Evolutionary conservation across 2,888 invertebrate species (phyloP).

Genomic region (Drosophila mercatorum): DNA sequence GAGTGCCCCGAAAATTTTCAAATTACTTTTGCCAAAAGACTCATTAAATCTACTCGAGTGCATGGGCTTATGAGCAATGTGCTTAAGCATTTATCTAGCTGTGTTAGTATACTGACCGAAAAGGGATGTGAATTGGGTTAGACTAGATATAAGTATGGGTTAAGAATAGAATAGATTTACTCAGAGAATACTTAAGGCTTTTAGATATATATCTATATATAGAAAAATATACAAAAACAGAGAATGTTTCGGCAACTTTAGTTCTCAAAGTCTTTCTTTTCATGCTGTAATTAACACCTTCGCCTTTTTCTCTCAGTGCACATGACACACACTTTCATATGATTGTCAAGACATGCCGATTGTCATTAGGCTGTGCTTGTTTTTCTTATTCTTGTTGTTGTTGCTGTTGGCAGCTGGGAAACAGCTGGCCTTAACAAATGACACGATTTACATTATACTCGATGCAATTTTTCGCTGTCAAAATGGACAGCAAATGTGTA

Average conservation of each 20-base stretch:
- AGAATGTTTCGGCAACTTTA: not conserved
- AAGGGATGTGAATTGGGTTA: not conserved
- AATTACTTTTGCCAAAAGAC: constrained; percentile 66
- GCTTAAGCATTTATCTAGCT: not conserved
- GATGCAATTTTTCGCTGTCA: constrained; percentile 79
- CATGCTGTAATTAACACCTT: not conserved
- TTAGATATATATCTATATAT: not conserved
- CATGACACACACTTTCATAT: constrained; percentile 10
- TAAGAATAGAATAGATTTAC: not conserved
- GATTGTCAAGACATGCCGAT: constrained; percentile 54
- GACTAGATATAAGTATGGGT: not conserved
- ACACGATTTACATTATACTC: constrained; percentile 80
- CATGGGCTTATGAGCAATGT: constrained; percentile 38
- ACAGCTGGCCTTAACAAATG: constrained; percentile 81
- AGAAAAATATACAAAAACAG: not conserved
- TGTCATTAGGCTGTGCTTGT: constrained; percentile 60
- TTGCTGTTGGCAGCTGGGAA: constrained; percentile 35
- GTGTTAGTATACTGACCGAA: not conserved
- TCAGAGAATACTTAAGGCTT: no score
- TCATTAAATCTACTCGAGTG: constrained; percentile 60
- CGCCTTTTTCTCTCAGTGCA: constrained; percentile 1
- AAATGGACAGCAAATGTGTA: constrained; percentile 69
- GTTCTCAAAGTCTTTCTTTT: not conserved
- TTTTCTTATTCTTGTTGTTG: constrained; percentile 23
- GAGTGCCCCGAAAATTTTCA: constrained; percentile 50